Evolutionary conservation across 2,797 vertebrate species (phyloP), one percentile per base, ranked within the genome.

Genomic region (Pyrocephalus nanus): DNA sequence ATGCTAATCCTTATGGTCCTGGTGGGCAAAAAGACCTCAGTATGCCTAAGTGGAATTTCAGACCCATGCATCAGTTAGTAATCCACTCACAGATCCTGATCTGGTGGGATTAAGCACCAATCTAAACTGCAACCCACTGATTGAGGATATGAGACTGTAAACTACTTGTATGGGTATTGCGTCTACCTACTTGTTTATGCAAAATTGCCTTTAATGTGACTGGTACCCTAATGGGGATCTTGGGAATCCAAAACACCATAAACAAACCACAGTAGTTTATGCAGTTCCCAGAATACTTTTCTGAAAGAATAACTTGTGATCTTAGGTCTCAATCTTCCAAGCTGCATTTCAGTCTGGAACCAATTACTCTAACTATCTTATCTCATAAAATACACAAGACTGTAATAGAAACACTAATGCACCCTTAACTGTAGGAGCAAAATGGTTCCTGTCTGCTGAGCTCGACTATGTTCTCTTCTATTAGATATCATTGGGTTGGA

Each of bases 261-360:
- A 95, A 87, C 83, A 95, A 90, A 54, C 16, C 34, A 57, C 67
- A 76, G 70, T 2, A 70, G 48, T 84, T 94, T 57, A 75, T 72
- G 25, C 25, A 90, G 92, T 85, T 96, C 60, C 64, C 88, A 86
- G 76, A 86, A 82, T 22, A 71, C 11, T 3, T 61, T 74, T 87
- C 77, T 89, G 64, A 89, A 93, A 79, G 79, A 73, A 38, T 23
- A 79, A 86, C 21, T 75, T 62, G 45, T 85, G 87, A 94, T 79
- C 60, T 93, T 60, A 88, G 64, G 32, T 92, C 73, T 92, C 45
- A 70, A 16, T 86, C 53, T 90, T 87, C 60, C 58, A 60, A 73
- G 71, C 18, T 67, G 60, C 0, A 0, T 73, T 91, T 88, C 61
- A 72, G 58, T 67, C 70, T 84, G 55, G 58, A 88, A 91, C 34